A percentile compares a stretch with the other conserved stretches of the same genome.
Conservation (phyloP, 2,888 invertebrate species). For the Byasa hedistus region DNA sequence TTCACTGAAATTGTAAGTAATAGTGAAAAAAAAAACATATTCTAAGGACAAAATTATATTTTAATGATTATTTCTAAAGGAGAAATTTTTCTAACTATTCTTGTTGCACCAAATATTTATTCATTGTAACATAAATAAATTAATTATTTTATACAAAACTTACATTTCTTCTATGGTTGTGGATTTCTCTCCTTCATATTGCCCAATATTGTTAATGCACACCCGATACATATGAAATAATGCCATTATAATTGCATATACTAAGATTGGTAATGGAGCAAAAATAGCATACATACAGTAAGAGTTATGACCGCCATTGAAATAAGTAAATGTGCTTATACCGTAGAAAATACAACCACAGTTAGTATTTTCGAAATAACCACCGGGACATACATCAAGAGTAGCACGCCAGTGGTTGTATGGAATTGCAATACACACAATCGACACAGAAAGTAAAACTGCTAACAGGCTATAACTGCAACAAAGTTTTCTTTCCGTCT, state of each 20-base stretch:
- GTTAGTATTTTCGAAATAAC: constrained; percentile 79
- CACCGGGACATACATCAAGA: constrained; percentile 82
- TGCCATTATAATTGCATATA: constrained; percentile 82
- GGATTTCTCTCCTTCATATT: constrained; percentile 73
- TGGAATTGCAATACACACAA: constrained; percentile 80
- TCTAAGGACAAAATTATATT: too few relatives aligned
- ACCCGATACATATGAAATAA: constrained; percentile 85
- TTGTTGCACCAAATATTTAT: too few relatives aligned
- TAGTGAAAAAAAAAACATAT: neutral
- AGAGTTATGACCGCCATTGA: constrained; percentile 83
- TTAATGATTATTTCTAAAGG: too few relatives aligned
- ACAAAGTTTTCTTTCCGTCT: constrained; percentile 62
- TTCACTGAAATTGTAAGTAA: constrained; percentile 71
- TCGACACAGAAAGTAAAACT: constrained; percentile 53
- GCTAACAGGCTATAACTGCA: constrained; percentile 61
- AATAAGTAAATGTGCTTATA: constrained; percentile 80
- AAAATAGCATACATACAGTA: constrained; percentile 85
- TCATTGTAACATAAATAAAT: neutral
- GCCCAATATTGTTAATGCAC: constrained; percentile 79
- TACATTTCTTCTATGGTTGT: constrained; percentile 75
- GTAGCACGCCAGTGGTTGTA: constrained; percentile 85
- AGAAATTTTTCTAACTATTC: too few relatives aligned
- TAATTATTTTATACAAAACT: constrained; percentile 38
- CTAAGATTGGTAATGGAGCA: constrained; percentile 82
- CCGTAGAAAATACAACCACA: constrained; percentile 86